These are phyloP conservation scores for Ernsta delagoae DNA, from an alignment of 2,888 invertebrate species.

Conservation along the genomic window DNA sequence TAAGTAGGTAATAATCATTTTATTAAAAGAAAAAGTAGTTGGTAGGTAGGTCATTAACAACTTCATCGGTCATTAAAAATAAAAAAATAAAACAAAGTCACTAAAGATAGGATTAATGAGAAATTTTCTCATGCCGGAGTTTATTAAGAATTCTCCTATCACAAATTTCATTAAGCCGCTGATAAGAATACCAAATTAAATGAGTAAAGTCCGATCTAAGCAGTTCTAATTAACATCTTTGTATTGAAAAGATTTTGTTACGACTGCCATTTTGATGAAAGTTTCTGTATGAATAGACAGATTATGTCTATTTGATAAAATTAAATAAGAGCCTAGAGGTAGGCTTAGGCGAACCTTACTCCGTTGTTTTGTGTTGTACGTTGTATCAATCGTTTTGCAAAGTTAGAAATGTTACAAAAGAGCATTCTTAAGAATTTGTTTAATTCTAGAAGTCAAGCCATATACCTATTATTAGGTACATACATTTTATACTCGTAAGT, in stretches of 20 bases:
- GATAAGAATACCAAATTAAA: background rate
- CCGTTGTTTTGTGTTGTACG: background rate
- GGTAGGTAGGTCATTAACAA: too few species aligned
- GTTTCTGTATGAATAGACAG: slow-evolving; percentile 5
- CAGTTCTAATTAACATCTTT: background rate
- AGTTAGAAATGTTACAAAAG: background rate
- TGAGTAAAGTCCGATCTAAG: background rate
- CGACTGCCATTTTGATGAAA: background rate
- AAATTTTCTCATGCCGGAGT: slow-evolving; percentile 10
- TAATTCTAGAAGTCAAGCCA: background rate
- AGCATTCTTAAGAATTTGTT: background rate
- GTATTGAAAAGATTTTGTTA: background rate
- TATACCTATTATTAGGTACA: too few species aligned
- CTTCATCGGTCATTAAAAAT: too few species aligned
- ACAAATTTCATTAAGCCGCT: slow-evolving; percentile 10
- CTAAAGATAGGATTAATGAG: slow-evolving; percentile 23
- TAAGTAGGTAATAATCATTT: too few species aligned
- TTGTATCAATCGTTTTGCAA: background rate
- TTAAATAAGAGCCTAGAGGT: background rate
- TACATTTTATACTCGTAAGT: too few species aligned
- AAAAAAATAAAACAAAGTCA: too few species aligned
- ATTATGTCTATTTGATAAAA: background rate
- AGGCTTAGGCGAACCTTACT: slow-evolving; percentile 8
- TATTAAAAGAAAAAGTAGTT: too few species aligned
- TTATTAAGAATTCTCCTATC: slow-evolving; percentile 22